Conservation (phyloP, 2,113 vertebrate genomes). For the Tylochromis polylepis region DNA sequence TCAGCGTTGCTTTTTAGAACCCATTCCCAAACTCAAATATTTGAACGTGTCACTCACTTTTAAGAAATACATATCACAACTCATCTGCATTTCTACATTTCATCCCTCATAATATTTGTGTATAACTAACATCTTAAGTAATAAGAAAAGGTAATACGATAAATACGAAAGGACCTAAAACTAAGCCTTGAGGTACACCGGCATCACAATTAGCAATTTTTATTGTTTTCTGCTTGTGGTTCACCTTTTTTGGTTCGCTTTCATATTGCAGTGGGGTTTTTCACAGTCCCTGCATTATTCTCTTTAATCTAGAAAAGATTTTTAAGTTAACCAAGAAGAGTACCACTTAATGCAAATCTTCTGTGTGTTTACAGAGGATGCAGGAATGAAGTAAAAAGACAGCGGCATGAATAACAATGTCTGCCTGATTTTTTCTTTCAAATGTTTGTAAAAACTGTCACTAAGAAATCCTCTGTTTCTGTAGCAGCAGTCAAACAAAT, state of each 20-base stretch:
- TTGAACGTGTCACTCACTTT: not conserved
- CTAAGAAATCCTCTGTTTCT: not conserved
- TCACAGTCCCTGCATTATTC: not conserved
- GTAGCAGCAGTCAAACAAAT: not conserved
- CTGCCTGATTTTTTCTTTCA: not conserved
- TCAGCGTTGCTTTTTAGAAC: not conserved
- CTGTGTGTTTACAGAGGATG: not conserved
- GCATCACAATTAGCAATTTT: not conserved
- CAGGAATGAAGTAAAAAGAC: not conserved
- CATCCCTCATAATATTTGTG: not conserved
- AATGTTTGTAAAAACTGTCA: not conserved
- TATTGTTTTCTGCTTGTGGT: not conserved
- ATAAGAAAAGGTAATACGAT: not conserved
- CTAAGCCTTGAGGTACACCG: not conserved
- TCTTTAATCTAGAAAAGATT: not conserved
- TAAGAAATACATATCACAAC: not conserved
- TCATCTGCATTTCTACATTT: not conserved
- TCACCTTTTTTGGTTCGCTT: not conserved
- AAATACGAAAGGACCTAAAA: not conserved
- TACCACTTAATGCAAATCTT: not conserved
- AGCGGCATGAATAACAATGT: accelerated
- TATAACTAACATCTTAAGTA: not conserved
- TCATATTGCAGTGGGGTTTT: not conserved
- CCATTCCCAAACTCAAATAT: not conserved
- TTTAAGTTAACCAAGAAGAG: not conserved